phyloP scores from a whole-genome alignment of 2,888 invertebrate genomes.

The Ptychoptera albimana region DNA sequence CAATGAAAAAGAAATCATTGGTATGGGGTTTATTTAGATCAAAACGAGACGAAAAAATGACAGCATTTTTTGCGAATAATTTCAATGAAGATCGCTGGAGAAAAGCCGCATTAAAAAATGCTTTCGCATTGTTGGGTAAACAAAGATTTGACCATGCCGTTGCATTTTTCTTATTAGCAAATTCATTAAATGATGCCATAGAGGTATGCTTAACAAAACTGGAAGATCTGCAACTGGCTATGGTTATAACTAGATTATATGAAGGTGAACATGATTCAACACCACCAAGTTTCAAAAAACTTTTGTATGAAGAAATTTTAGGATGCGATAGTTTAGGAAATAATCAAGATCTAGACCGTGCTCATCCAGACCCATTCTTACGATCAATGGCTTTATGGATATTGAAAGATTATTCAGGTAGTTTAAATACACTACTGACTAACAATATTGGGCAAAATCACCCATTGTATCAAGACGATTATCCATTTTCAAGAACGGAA shows the following conservation, averaged over 20 bases:
- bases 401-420: conserved; percentile 75
- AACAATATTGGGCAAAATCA: conserved; percentile 67
- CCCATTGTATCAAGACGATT: conserved; percentile 44
- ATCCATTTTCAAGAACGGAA: conserved; percentile 16
- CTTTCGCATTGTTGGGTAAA: conserved; percentile 87
- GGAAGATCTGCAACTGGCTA: conserved; percentile 88
- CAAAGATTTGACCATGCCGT: conserved; percentile 96
- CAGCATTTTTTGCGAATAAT: conserved; percentile 86
- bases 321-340: conserved; percentile 51
- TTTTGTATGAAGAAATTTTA: conserved; percentile 64
- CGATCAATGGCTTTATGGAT: conserved; percentile 97
- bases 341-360: conserved; percentile 53
- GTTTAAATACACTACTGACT: conserved; percentile 70
- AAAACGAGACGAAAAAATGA: conserved; percentile 81
- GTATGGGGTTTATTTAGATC: conserved; percentile 91
- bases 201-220: conserved; percentile 73
- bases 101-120: conserved; percentile 95
- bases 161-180: conserved; percentile 93
- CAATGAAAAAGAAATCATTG: conserved; percentile 94
- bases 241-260: conserved; percentile 83
- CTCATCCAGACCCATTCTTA: conserved; percentile 91
- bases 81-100: conserved; percentile 89
- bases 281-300: conserved; percentile 51
- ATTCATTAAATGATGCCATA: conserved; percentile 85
- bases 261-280: conserved; percentile 59